Evolutionary conservation across 1,140 invertebrate genomes (phyloP).

Genomic region (Scaptodrosophila lebanonensis): DNA sequence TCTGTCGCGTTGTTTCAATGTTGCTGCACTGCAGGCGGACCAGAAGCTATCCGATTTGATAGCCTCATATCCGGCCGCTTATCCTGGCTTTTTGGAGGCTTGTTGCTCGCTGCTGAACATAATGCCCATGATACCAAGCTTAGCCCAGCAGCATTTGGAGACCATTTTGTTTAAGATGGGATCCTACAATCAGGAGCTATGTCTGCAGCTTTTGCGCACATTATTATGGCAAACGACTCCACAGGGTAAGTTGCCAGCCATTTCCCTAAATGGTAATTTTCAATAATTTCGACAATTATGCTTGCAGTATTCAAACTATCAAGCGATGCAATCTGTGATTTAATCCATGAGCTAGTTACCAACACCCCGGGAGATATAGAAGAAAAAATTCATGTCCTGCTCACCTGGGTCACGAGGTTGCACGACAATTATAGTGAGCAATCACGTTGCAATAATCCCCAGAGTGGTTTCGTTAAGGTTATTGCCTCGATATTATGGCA

Average conservation of each 20-base stretch:
- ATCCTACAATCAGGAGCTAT: conserved; percentile 80
- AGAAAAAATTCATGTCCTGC: conserved; percentile 74
- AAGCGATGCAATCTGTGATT: conserved; percentile 86
- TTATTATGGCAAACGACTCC: conserved; percentile 80
- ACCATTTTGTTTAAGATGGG: conserved; percentile 82
- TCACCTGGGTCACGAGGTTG: conserved; percentile 71
- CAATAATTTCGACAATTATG: not conserved
- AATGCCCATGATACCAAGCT: conserved; percentile 80
- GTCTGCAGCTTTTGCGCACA: conserved; percentile 80
- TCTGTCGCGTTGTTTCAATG: conserved; percentile 67
- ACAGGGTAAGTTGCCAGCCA: conserved; percentile 46
- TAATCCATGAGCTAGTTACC: conserved; percentile 87
- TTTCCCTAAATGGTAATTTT: not conserved
- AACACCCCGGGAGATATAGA: conserved; percentile 78
- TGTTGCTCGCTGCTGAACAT: conserved; percentile 86
- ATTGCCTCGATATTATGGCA: conserved; percentile 90
- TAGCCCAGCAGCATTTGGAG: conserved; percentile 82
- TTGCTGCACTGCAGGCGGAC: conserved; percentile 60
- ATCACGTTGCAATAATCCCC: conserved; percentile 68
- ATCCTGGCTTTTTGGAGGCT: conserved; percentile 83
- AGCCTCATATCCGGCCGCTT: conserved; percentile 80
- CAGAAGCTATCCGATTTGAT: conserved; percentile 79
- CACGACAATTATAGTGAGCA: conserved; percentile 59
- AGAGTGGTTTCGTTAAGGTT: conserved; percentile 78
- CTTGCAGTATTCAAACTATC: conserved; percentile 66